Base-by-base conservation (phyloP, 2,888 invertebrate species). In the Erannis defoliaria region DNA sequence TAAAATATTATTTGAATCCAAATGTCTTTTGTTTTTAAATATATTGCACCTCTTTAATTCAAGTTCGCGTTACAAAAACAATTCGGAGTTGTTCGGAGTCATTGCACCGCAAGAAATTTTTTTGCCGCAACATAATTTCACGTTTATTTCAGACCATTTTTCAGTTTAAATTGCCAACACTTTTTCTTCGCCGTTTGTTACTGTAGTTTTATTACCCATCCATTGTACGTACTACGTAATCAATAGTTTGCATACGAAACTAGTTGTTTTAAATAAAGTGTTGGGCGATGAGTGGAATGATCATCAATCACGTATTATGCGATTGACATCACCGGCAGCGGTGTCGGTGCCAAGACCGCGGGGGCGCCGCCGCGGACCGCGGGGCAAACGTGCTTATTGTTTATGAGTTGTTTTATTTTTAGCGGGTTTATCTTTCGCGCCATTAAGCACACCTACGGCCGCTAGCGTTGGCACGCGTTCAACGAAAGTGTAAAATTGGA, bases 401-500 rank as follows among this genome's bases (percentile, higher is more conserved):
- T 93, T 92, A 90, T 83, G 88, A 85, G 79, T 72, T 77, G 68
- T 38, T 72, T 82, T 93, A 92, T 93, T 90, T 93, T 84, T 80
- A 81, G 89, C 78, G 84, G 88, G 85, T 85, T 89, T 90, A 90
- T 91, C 91, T 93, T 86, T 86, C 90, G 81, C 77, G 80, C 90
- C 89, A 86, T 88, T 79, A 78, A 74, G 82, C 80, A 85, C 91
- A 85, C 92, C 90, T 88, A 90, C 91, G 78, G 71, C 45, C 76
- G 68, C 70, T 67, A 67, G 73, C 65, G 79, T 83, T 91, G 92
- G 92, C 92, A 91, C 71, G 55, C 72, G 80, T 90, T 91, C 92
- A 93, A 92, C 80, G 80, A 80, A 83, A 86, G 86, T 88, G 83
- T 89, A 88, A 89, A 90, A 90, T 88, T 88, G 90, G 89, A 87